Evolutionary conservation across 2,888 invertebrate species (phyloP).

Genomic region (Lottia gigantea): DNA sequence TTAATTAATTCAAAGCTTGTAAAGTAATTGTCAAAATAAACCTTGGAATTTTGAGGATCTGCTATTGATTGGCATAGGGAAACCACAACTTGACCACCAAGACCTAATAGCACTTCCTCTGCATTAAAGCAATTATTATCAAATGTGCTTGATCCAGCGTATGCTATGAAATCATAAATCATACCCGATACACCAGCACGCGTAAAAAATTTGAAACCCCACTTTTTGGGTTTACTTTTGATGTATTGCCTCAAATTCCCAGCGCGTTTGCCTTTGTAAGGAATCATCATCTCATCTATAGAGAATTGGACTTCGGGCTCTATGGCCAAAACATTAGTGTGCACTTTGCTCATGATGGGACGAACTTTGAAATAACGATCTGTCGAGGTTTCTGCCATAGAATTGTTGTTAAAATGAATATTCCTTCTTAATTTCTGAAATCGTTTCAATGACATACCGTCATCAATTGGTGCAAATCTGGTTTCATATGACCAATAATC

Average conservation of each 20-base stretch:
- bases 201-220: conserved; percentile 18
- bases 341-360: not conserved
- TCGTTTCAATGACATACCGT: not conserved
- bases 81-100: not conserved
- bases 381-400: not conserved
- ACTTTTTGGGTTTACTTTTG: conserved; percentile 19
- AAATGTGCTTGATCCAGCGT: conserved; percentile 7
- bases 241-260: conserved; percentile 17
- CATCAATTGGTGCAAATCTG: not conserved
- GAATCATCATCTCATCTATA: conserved; percentile 17
- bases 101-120: not conserved
- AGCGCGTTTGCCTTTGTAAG: conserved; percentile 13
- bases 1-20: not conserved
- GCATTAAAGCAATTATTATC: not conserved
- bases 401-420: not conserved
- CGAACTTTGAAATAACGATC: not conserved
- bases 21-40: conserved; percentile 17
- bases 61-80: not conserved
- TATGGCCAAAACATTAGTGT: not conserved
- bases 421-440: not conserved
- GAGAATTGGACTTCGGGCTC: not conserved
- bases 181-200: conserved; percentile 15
- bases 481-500: not conserved
- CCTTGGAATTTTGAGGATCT: not conserved
- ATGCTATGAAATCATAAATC: conserved; percentile 12